These are phyloP conservation scores for Hyposoter dolosus DNA, from an alignment of 2,888 invertebrate genomes.

Conservation along the genomic window DNA sequence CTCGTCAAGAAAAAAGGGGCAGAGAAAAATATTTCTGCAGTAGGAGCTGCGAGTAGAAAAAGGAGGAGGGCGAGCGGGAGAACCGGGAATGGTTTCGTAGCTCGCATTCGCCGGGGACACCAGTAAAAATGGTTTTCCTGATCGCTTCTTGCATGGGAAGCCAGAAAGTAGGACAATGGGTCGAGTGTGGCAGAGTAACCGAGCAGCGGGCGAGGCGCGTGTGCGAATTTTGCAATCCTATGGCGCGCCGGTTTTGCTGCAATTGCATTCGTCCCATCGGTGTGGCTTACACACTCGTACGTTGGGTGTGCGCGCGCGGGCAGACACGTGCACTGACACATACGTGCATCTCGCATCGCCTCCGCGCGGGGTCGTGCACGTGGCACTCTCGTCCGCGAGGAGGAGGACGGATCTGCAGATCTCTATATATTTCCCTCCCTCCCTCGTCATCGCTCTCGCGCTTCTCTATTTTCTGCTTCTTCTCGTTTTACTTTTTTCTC, in stretches of 20 bases:
- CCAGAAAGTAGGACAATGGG: constrained; percentile 82
- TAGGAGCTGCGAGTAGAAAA: neutral
- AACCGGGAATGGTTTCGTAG: neutral
- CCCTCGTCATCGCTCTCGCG: neutral
- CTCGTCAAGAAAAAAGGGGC: neutral
- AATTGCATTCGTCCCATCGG: constrained; percentile 11
- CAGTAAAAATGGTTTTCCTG: constrained; percentile 58
- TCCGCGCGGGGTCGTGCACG: constrained; percentile 59
- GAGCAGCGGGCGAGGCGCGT: constrained; percentile 30
- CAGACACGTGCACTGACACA: constrained; percentile 81
- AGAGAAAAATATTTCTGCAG: neutral
- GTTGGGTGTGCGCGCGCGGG: constrained; percentile 62
- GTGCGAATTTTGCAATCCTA: constrained; percentile 27
- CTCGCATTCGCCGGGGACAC: constrained; percentile 57
- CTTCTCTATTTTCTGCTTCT: neutral
- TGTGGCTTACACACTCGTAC: constrained; percentile 59
- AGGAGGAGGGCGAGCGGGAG: neutral
- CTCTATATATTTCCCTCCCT: constrained; percentile 2
- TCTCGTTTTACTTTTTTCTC: neutral
- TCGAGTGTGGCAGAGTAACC: constrained; percentile 75
- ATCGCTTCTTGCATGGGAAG: constrained; percentile 63
- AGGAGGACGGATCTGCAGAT: constrained; percentile 13
- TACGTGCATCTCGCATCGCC: constrained; percentile 66
- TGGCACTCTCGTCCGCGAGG: constrained; percentile 62
- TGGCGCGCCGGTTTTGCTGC: constrained; percentile 45